Evolutionary conservation across 2,797 vertebrate genomes (phyloP), one percentile per base, ranked within the genome.

Genomic region (Limosa lapponica): DNA sequence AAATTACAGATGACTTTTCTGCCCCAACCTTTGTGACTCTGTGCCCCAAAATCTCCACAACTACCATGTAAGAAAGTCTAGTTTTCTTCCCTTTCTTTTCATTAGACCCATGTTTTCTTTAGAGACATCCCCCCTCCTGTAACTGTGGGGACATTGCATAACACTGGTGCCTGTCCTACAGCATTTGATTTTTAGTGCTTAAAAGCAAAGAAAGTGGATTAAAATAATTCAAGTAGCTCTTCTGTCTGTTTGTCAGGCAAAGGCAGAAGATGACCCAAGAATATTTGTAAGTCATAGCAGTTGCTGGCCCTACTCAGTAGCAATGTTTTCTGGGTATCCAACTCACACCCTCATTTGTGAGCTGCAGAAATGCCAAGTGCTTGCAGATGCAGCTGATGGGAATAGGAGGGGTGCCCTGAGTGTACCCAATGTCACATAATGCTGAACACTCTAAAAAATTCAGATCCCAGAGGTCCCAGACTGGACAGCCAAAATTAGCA

Each of bases 311-410:
- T 59, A 19, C 16, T 69, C 36, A 27, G 18, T 24, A 62, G 13
- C 34, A 52, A 24, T 4, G 13, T 72, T 90, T 81, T 84, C 23
- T 22, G n/a, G 32, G 6, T 44, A 22, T 32, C 32, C 27, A 69
- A 25, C 7, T 54, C 23, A 13, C 36, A n/a, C 23, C 3, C 10
- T 32, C 23, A 10, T 2, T 5, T 28, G 51, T 48, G 46, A 84
- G 11, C 18, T 61, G 16, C 14, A 74, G 75, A 43, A 69, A 41
- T 8, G 17, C 25, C 0, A 0, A 64, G 25, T 6, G 3, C 27
- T 70, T 52, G 16, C 59, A 49, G 67, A 20, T 24, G 27, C 25
- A 61, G 24, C 34, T 86, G 36, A 49, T 2, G 8, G 34, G 37
- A 65, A 2, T 1, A 22, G 22, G 23, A 77, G 19, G 7, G 17